Conservation (phyloP, 2,113 vertebrate genomes). For the Pedetes capensis region DNA sequence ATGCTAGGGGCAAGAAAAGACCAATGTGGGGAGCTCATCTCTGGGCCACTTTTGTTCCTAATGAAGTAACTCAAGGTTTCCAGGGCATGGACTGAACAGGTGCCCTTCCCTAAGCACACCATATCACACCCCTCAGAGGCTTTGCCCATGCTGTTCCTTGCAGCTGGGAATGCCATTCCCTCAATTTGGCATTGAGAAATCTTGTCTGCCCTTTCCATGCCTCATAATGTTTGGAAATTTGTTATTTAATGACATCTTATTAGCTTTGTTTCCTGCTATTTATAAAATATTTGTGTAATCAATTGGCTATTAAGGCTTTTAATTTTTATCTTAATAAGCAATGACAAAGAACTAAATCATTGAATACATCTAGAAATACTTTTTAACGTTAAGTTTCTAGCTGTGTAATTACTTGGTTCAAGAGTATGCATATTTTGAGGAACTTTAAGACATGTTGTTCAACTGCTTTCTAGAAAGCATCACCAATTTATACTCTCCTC, state of each 20-base stretch:
- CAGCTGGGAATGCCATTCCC: background rate
- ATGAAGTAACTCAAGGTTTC: background rate
- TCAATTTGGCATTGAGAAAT: background rate
- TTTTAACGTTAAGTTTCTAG: background rate
- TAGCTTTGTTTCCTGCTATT: background rate
- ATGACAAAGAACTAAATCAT: background rate
- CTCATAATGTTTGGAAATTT: background rate
- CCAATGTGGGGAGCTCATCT: background rate
- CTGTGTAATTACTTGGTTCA: background rate
- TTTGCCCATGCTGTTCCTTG: background rate
- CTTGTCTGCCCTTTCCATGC: background rate
- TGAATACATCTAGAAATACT: background rate
- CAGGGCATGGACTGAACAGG: background rate
- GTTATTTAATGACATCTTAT: background rate
- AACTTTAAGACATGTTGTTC: background rate
- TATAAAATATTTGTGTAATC: background rate
- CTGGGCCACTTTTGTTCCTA: background rate
- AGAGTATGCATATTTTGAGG: background rate
- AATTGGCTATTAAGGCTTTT: background rate
- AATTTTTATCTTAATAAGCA: slow-evolving; percentile 20
- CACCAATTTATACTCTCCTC: background rate
- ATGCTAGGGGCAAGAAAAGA: background rate
- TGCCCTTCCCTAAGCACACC: background rate
- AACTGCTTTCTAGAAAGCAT: background rate
- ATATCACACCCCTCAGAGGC: background rate